Conservation (phyloP, 1,140 invertebrate species). For the Drosophila kurseongensis region DNA sequence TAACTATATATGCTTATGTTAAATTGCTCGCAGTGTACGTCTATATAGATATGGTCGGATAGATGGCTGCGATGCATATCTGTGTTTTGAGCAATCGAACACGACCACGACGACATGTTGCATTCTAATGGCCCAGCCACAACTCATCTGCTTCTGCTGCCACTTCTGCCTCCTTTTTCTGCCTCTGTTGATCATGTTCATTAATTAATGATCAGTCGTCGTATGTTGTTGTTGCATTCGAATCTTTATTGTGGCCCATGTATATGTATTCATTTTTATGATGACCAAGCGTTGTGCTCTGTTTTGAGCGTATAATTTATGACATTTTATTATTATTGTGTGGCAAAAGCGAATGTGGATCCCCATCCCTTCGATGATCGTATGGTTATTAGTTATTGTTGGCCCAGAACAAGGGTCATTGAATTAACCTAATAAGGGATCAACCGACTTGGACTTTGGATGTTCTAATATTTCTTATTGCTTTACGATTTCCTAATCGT, state of each 20-base stretch:
- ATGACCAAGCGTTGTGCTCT: conserved; percentile 72
- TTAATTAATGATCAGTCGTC: conserved; percentile 80
- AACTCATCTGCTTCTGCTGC: conserved; percentile 51
- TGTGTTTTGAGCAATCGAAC: conserved; percentile 61
- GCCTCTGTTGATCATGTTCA: conserved; percentile 75
- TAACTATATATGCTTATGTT: no score
- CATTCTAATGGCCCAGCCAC: conserved; percentile 73
- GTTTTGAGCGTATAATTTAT: conserved; percentile 74
- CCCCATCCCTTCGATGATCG: conserved; percentile 1
- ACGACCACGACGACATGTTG: conserved; percentile 75
- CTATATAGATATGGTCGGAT: conserved; percentile 27
- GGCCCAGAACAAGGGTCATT: conserved; percentile 16
- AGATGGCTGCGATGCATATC: conserved; percentile 57
- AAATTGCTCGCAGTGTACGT: background rate
- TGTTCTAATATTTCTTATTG: no score
- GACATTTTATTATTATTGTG: conserved; percentile 82
- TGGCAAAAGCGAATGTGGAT: conserved; percentile 66
- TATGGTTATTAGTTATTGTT: conserved; percentile 6
- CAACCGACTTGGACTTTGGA: background rate
- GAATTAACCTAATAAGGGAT: background rate
- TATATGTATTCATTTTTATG: conserved; percentile 60
- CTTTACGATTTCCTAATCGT: no score
- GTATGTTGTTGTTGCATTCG: conserved; percentile 58
- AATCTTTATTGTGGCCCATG: conserved; percentile 65
- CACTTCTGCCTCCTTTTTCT: conserved; percentile 21